These are phyloP conservation scores for Drosophila bipectinata DNA, from an alignment of 1,140 invertebrate species.

Conservation along the genomic window DNA sequence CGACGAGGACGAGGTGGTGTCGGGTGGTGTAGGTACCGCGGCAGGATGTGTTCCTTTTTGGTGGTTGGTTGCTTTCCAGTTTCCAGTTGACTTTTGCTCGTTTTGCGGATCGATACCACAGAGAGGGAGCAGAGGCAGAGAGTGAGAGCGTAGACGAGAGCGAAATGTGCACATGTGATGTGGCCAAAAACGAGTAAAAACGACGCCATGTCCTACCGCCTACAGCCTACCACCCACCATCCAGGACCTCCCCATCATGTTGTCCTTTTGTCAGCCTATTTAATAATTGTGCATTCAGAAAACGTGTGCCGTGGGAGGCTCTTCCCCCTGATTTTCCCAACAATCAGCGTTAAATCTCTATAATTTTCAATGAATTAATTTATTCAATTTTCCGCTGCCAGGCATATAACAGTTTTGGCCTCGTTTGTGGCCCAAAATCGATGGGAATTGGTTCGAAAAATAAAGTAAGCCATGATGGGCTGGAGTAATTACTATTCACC, in stretches of 20 bases:
- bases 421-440: constrained; percentile 21
- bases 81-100: constrained; percentile 78
- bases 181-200: constrained; percentile 41
- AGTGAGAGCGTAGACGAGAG: constrained; percentile 20
- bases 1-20: neutral
- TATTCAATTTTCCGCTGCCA: constrained; percentile 59
- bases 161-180: constrained; percentile 78
- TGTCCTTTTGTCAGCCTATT: constrained; percentile 71
- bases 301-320: constrained; percentile 53
- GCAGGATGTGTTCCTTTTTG: constrained; percentile 55
- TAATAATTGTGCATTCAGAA: constrained; percentile 77
- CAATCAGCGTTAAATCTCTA: constrained; percentile 65
- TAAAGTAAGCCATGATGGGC: constrained; percentile 3
- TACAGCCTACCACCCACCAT: neutral
- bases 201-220: constrained; percentile 47
- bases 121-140: constrained; percentile 19
- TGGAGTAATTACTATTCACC: constrained; percentile 30
- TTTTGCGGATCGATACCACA: constrained; percentile 65
- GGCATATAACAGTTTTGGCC: constrained; percentile 43
- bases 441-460: neutral
- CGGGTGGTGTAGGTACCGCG: constrained; percentile 1
- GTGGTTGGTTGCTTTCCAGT: constrained; percentile 74
- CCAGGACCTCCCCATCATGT: constrained; percentile 5
- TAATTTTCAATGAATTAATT: constrained; percentile 73
- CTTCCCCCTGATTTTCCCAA: too few relatives aligned